Percentiles rank a stretch among this genome's conserved stretches.
Conservation (phyloP, 2,113 vertebrate species). For the Uropsilus gracilis region DNA sequence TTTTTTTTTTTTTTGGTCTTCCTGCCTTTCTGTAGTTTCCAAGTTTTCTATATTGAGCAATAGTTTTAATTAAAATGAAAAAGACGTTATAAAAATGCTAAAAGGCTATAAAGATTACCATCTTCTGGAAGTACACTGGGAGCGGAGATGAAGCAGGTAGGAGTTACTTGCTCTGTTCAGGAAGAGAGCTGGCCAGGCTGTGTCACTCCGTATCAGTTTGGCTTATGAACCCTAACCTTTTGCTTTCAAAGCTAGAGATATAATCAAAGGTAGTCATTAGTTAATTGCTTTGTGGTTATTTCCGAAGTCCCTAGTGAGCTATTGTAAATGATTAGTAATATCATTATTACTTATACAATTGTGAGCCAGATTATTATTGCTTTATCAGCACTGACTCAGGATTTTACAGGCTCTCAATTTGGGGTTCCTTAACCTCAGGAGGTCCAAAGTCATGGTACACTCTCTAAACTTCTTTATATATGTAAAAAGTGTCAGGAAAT, state of each 20-base stretch:
- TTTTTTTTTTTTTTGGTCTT: neutral
- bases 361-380: conserved; percentile 42
- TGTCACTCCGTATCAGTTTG: neutral
- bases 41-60: neutral
- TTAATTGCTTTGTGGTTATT: conserved; percentile 79
- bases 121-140: conserved; percentile 42
- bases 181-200: neutral
- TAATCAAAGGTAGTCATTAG: conserved; percentile 75
- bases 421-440: conserved; percentile 16
- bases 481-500: conserved; percentile 20
- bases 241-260: conserved; percentile 75
- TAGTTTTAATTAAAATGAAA: conserved; percentile 54
- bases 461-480: conserved; percentile 10
- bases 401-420: conserved; percentile 55
- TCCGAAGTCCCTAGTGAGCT: conserved; percentile 61
- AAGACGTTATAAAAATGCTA: conserved; percentile 49
- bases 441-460: conserved; percentile 1
- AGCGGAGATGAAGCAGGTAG: conserved; percentile 40
- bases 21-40: neutral
- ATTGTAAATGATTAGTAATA: conserved; percentile 77
- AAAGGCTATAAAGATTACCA: conserved; percentile 71
- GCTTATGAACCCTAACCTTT: conserved; percentile 66
- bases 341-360: conserved; percentile 63
- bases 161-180: neutral
- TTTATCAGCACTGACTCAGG: conserved; percentile 70